Base-by-base conservation (phyloP, 2,113 vertebrate species). In the Canis aureus region DNA sequence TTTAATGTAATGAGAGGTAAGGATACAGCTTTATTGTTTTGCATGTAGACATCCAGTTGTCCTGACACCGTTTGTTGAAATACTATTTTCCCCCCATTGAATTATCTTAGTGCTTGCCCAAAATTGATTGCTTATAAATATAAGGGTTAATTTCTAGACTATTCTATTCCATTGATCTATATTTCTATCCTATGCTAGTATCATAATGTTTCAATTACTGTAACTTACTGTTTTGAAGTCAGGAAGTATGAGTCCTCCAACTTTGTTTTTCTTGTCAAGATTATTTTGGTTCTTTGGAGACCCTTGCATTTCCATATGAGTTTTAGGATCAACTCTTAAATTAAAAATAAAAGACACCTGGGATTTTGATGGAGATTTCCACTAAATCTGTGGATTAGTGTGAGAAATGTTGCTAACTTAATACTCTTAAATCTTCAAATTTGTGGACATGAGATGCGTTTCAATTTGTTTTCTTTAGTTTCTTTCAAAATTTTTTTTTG, bases 391-490 rank as follows among this genome's bases (percentile, higher is more conserved):
- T 83, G 53, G n/a, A 81, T 62, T 12, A 71, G 19, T 81, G 88
- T 79, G 64, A 53, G 88, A 92, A 81, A 5, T 35, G 2, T 67
- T 73, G 49, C 78, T 78, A 17, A 85, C 2, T 64, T 81, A 62
- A 51, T 17, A 29, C 25, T 86, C 7, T 74, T 53, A 85, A 80
- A 59, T 86, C 57, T 85, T 97, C 27, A 11, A 80, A 0, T 74
- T 84, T 1, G 57, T 51, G 20, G 74, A 82, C 11, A 19, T 64
- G 8, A 16, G 5, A 22, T 71, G 7, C 69, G 51, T 90, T 71
- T 85, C 22, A 35, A 7, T 92, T 57, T 94, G 32, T 62, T n/a
- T 17, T 76, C 22, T 88, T 94, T 85, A 85, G 74, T 95, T 88
- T 95, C 32, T 96, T 13, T 71, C 20, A 55, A 43, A 84, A 17